Percentiles rank a stretch among this genome's conserved stretches.
Conservation (phyloP, 2,797 vertebrate genomes). For the Stomatorhinus walkeri region DNA sequence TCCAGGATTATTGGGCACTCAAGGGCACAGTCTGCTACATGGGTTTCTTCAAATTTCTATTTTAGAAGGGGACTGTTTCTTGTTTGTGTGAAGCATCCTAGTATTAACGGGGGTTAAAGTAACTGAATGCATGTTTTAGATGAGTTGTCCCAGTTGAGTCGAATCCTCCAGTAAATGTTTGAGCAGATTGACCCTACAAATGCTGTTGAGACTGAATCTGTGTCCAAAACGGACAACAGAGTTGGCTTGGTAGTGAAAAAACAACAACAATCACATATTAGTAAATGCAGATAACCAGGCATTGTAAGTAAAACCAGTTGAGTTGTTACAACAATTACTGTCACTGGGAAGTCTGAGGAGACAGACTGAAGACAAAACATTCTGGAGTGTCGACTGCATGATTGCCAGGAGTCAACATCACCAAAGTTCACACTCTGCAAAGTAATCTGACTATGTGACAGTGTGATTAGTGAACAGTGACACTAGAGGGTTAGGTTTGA, state of each 20-base stretch:
- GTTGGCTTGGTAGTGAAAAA: not conserved
- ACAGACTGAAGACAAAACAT: not conserved
- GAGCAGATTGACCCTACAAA: constrained; percentile 11
- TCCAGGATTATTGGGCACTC: constrained; percentile 44
- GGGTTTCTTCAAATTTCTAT: constrained; percentile 57
- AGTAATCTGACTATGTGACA: not conserved
- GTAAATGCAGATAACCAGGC: constrained; percentile 11
- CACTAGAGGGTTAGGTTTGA: constrained; percentile 25
- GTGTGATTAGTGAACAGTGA: constrained; percentile 23
- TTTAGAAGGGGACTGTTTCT: constrained; percentile 57
- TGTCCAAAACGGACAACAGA: not conserved
- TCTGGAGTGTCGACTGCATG: not conserved
- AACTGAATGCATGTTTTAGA: constrained; percentile 43
- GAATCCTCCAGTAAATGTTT: constrained; percentile 13
- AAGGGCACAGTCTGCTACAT: constrained; percentile 42
- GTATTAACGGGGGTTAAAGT: constrained; percentile 58
- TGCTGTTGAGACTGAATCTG: not conserved
- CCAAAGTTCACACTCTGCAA: not conserved
- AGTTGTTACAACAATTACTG: not conserved
- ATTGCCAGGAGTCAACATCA: not conserved
- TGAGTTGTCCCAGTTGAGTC: constrained; percentile 13
- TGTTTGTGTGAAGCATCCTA: constrained; percentile 57
- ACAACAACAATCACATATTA: constrained; percentile 12
- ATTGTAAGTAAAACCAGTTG: not conserved
- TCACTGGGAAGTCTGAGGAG: not conserved